Evolutionary conservation across 2,888 invertebrate genomes (phyloP).

Genomic region (Drosophila dives): DNA sequence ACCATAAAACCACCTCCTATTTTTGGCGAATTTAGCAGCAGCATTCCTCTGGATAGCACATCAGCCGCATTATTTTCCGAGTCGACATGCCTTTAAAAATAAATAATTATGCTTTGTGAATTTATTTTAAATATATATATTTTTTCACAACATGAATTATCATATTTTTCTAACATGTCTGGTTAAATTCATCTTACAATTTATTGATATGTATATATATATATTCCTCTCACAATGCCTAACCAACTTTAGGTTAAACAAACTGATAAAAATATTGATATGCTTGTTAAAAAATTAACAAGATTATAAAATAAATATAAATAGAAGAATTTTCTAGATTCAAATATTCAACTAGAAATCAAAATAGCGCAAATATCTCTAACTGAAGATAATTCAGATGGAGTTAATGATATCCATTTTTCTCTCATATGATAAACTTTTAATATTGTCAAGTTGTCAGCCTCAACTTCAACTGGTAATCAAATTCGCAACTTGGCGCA

Average conservation of each 20-base stretch:
- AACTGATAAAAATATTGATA: neutral
- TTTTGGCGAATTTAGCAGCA: too few species aligned
- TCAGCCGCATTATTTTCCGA: too few species aligned
- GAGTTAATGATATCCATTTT: neutral
- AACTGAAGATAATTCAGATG: too few species aligned
- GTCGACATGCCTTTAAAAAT: neutral
- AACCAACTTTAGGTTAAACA: neutral
- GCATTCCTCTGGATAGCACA: too few species aligned
- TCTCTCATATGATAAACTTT: neutral
- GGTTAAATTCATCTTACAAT: neutral
- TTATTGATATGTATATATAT: neutral
- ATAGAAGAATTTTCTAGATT: neutral
- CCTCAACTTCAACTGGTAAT: neutral
- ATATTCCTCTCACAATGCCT: neutral
- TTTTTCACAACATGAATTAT: neutral
- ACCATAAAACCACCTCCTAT: too few species aligned
- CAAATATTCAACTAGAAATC: neutral
- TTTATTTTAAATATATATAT: neutral
- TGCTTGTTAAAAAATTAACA: neutral
- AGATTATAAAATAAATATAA: neutral
- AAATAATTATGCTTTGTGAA: rapidly evolving
- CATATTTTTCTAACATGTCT: neutral
- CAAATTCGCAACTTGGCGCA: neutral
- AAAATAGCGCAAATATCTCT: neutral
- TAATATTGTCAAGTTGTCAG: neutral